Evolutionary conservation across 2,888 invertebrate genomes (phyloP), one percentile per base, ranked within the genome.

Genomic region (Empis stercorea): DNA sequence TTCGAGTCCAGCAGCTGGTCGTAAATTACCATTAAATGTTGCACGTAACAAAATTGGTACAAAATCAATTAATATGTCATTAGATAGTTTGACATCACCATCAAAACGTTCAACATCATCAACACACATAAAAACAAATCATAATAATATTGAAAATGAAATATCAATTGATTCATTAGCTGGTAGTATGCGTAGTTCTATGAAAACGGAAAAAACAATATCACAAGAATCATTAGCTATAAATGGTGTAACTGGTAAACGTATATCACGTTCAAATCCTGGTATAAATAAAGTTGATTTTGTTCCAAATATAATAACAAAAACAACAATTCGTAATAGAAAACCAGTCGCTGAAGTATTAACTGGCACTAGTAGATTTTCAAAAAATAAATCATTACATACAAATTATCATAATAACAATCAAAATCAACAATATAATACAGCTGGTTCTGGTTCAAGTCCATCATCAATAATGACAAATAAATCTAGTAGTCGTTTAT

Each of bases 121-220:
- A 14, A 55, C 60, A 10, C 55, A 48, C 34, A 49, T 32, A 23
- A 55, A 56, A 39, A 51, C 51, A 45, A 53, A 52, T 15, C 49
- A 53, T 45, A 50, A 48, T 10, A 56, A 56, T 44, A 59, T 60
- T 30, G 61, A 63, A 49, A 60, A 59, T 32, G 62, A 65, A 46
- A 57, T 63, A 30, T 61, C 61, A 43, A 57, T 58, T n/a, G 66
- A 68, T 54, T 70, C 70, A 23, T 51, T 66, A 51, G 66, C 63
- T 13, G 67, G 68, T 48, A 70, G 70, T 52, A 65, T 68, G 65
- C 66, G 64, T 50, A 69, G 66, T 49, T 68, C 70, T 15, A 57
- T 65, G 43, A 64, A 64, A 13, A 68, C 68, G 17, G 64, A 68
- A 41, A 68, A 69, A 57, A 66, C 68, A 41, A 57, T 66, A 47